Evolutionary conservation across 2,113 vertebrate species (phyloP).

Genomic region (Megaptera novaeangliae): DNA sequence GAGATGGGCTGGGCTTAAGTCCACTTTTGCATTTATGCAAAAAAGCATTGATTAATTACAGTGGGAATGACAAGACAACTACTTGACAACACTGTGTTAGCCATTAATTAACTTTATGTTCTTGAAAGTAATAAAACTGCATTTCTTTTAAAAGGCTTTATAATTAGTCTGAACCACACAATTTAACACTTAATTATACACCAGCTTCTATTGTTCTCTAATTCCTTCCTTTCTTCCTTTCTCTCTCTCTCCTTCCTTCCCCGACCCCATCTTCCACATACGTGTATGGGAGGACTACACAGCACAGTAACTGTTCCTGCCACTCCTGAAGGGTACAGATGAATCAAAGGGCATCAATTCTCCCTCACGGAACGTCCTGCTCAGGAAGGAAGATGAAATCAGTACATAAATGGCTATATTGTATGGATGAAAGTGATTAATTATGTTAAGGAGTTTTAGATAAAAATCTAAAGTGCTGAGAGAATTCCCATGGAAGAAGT

Average conservation of each 20-base stretch:
- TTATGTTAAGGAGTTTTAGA: background rate
- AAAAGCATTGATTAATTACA: constrained; percentile 64
- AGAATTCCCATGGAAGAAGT: background rate
- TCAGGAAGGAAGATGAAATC: background rate
- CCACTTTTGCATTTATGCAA: constrained; percentile 55
- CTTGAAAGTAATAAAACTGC: constrained; percentile 70
- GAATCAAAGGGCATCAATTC: background rate
- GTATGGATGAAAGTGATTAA: background rate
- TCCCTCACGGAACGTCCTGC: background rate
- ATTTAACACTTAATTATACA: constrained; percentile 69
- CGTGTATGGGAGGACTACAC: background rate
- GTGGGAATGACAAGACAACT: constrained; percentile 40
- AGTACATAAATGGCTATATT: background rate
- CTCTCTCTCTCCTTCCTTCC: background rate
- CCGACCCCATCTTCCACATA: background rate
- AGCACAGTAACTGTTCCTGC: background rate
- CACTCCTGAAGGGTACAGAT: background rate
- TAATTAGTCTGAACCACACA: constrained; percentile 68
- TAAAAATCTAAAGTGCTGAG: background rate
- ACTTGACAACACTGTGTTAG: constrained; percentile 70
- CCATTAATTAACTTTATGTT: constrained; percentile 75
- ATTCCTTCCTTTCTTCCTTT: constrained; percentile 10
- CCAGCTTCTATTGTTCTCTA: constrained; percentile 46
- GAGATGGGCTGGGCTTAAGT: constrained; percentile 29
- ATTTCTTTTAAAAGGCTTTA: constrained; percentile 67